phyloP scores from a whole-genome alignment of 2,888 invertebrate species.

The Himalopsyche anomala region DNA sequence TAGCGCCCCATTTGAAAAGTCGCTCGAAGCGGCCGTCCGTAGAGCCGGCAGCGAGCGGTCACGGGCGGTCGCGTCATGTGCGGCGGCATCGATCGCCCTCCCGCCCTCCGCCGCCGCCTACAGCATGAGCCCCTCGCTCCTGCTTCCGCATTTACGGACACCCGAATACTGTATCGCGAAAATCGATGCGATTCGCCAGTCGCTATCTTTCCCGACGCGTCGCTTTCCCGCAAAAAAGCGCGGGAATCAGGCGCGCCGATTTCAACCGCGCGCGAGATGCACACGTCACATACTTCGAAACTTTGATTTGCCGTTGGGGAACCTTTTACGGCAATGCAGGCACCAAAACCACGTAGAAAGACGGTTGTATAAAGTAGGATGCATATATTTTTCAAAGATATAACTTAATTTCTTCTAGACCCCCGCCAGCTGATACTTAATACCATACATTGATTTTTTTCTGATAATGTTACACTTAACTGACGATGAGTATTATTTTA shows the following conservation, averaged over 20 bases:
- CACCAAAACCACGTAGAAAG: neutral
- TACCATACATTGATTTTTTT: no score
- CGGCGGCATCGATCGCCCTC: constrained; percentile 56
- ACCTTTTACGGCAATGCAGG: constrained; percentile 32
- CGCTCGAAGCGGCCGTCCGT: neutral
- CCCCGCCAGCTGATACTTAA: no score
- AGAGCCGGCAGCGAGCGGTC: constrained; percentile 16
- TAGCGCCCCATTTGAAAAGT: constrained; percentile 2
- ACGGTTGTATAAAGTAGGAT: no score
- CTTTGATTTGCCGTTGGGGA: constrained; percentile 9
- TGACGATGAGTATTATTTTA: no score
- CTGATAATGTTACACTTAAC: no score
- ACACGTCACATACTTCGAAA: constrained; percentile 28
- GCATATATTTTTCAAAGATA: no score
- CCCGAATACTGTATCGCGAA: constrained; percentile 50
- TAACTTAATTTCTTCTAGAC: no score
- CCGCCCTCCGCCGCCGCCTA: constrained; percentile 43
- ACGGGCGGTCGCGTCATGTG: constrained; percentile 56
- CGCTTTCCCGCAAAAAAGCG: constrained; percentile 46
- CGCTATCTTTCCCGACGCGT: constrained; percentile 22
- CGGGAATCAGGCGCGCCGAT: constrained; percentile 45
- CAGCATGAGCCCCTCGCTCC: neutral
- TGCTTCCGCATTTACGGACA: constrained; percentile 44
- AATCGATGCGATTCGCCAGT: constrained; percentile 56
- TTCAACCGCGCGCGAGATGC: neutral